Conservation (phyloP, 1,140 invertebrate genomes). For the Oreohelix idahoensis region DNA sequence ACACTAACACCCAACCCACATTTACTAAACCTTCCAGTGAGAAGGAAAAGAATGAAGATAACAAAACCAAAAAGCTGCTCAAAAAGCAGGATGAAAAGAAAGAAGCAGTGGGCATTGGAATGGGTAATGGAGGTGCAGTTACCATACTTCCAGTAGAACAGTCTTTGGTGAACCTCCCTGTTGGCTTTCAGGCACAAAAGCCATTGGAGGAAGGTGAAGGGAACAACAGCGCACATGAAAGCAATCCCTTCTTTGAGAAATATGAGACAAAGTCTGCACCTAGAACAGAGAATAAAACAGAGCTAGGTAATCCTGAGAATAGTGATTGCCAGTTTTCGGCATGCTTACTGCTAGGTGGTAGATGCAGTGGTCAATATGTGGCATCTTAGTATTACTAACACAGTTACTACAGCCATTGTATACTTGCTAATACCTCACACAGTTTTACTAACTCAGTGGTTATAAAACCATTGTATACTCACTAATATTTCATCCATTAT, state of each 20-base stretch:
- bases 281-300: neutral
- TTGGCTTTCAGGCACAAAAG: neutral
- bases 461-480: too few relatives aligned
- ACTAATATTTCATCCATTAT: too few relatives aligned
- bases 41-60: neutral
- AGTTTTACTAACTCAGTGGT: too few relatives aligned
- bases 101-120: neutral
- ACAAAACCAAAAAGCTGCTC: neutral
- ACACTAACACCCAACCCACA: neutral
- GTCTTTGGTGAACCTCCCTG: neutral
- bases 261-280: neutral
- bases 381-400: too few relatives aligned
- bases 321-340: neutral
- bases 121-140: neutral
- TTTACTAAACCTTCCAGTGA: neutral
- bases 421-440: too few relatives aligned
- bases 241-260: constrained; percentile 20
- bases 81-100: neutral
- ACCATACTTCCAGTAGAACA: neutral
- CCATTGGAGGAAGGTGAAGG: neutral
- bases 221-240: constrained; percentile 17
- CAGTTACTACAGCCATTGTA: too few relatives aligned
- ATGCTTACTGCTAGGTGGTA: neutral
- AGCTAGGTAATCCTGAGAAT: neutral
- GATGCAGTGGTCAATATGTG: too few relatives aligned